Percentiles rank a stretch among this genome's conserved stretches.
These are phyloP conservation scores for Champsocephalus esox DNA, from an alignment of 2,797 vertebrate genomes.

Conservation along the genomic window DNA sequence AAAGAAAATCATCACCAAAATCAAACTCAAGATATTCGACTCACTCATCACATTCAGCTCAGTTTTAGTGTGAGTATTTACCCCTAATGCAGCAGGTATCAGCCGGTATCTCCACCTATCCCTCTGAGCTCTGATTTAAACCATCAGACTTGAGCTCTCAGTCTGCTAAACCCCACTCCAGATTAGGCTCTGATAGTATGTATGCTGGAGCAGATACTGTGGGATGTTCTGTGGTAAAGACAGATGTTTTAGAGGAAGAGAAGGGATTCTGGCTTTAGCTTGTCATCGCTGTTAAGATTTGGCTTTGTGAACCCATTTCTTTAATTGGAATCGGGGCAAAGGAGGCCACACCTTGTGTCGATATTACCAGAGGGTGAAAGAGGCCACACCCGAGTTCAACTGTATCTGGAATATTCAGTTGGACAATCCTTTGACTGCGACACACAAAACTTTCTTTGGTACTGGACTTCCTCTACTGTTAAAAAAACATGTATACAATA, in stretches of 20 bases:
- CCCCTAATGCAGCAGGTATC: conserved; percentile 36
- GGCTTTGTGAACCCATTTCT: conserved; percentile 63
- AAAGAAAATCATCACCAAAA: background rate
- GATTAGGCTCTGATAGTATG: conserved; percentile 76
- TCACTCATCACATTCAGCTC: background rate
- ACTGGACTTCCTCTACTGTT: background rate
- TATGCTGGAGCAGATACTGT: conserved; percentile 73
- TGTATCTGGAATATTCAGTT: background rate
- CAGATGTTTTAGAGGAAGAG: conserved; percentile 79
- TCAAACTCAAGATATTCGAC: background rate
- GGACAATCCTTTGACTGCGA: too few species aligned
- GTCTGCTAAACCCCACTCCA: conserved; percentile 63
- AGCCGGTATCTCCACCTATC: conserved; percentile 26
- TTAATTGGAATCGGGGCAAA: conserved; percentile 58
- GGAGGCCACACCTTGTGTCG: conserved; percentile 36
- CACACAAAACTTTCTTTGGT: background rate
- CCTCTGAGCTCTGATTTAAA: conserved; percentile 47
- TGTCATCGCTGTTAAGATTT: conserved; percentile 62
- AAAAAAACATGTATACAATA: too few species aligned
- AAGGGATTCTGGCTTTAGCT: conserved; percentile 75
- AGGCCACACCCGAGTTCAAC: conserved; percentile 27
- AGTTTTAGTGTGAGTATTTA: conserved; percentile 27
- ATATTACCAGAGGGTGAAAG: conserved; percentile 40
- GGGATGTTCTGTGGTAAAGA: conserved; percentile 80
- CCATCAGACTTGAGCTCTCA: conserved; percentile 44